Base-by-base conservation (phyloP, 2,888 invertebrate species). In the Drosophila nr. fundita region DNA sequence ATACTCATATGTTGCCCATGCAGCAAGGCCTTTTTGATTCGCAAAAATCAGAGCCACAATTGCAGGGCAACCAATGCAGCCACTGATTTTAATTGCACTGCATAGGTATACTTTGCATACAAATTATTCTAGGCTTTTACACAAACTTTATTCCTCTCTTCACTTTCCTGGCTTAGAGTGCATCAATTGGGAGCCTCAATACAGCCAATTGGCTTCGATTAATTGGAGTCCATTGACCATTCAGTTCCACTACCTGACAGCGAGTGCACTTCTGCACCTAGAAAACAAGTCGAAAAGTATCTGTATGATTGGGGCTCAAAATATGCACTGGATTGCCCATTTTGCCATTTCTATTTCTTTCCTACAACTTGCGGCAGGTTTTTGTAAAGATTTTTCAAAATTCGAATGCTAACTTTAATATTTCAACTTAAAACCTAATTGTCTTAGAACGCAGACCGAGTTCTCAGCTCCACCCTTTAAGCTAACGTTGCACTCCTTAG, bases 121-220 rank as follows among this genome's bases (percentile, higher is more conserved):
- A 62, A 65, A 52, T 53, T 57, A 11, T 42, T 34, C 50, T 52
- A 61, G 21, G 29, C 40, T 38, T 34, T 57, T 8, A 42, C 11
- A 42, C 21, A 21, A 38, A 40, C 53, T 30, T n/a, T 32, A 6
- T 50, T 38, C n/a, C 7, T 27, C 29, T 32, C n/a, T 18, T 27
- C 42, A 15, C n/a, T n/a, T n/a, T 8, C n/a, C 21, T 24, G 54
- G 55, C 65, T 65, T 63, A 59, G 93, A 96, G 96, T 90, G 94
- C 97, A 82, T 96, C 96, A 73, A 97, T 96, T 93, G 97, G 97
- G 65, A 96, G 97, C 93, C 95, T 97, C 90, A 97, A 97, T 93
- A 96, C 2, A 21, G 7, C 8, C 97, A 91, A 96, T 84, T 76
- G 93, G 93, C 73, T 92, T 92, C 84, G 91, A 93, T 91, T 91